These are phyloP conservation scores for Triplophysa siluroides DNA, from an alignment of 2,113 vertebrate species.

Conservation along the genomic window DNA sequence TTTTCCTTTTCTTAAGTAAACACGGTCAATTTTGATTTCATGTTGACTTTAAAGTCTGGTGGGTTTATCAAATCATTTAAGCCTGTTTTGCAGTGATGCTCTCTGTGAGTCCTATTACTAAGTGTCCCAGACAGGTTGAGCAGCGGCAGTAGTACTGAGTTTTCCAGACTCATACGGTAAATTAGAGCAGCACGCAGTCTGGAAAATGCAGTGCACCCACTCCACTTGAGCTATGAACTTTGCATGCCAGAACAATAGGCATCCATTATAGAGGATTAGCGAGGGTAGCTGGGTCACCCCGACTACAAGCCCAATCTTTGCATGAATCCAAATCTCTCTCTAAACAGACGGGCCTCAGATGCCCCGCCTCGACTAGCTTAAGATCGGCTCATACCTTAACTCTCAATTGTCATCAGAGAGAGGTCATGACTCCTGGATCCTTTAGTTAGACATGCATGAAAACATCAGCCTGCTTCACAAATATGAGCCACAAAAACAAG, in stretches of 20 bases:
- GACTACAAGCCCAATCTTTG: conserved; percentile 1
- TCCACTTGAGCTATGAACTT: conserved; percentile 48
- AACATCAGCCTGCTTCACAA: conserved; percentile 2
- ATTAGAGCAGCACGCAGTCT: conserved; percentile 8
- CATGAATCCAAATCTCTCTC: not conserved
- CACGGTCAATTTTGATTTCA: too few species aligned
- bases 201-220: conserved; percentile 32
- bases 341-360: not conserved
- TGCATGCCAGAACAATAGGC: conserved; percentile 27
- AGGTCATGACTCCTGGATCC: conserved; percentile 6
- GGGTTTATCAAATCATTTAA: not conserved
- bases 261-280: conserved; percentile 49
- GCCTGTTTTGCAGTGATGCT: not conserved
- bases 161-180: conserved; percentile 14
- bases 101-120: not conserved
- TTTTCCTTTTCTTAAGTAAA: too few species aligned
- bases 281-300: conserved; percentile 15
- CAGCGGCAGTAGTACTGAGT: not conserved
- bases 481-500: not conserved
- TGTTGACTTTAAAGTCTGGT: not conserved
- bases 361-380: not conserved
- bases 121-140: conserved; percentile 7
- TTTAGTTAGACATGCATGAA: not conserved
- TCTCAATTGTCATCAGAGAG: not conserved
- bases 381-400: conserved; percentile 1